Evolutionary conservation across 1,140 invertebrate genomes (phyloP), one percentile per base, ranked within the genome.

Genomic region (Polyergus mexicanus): DNA sequence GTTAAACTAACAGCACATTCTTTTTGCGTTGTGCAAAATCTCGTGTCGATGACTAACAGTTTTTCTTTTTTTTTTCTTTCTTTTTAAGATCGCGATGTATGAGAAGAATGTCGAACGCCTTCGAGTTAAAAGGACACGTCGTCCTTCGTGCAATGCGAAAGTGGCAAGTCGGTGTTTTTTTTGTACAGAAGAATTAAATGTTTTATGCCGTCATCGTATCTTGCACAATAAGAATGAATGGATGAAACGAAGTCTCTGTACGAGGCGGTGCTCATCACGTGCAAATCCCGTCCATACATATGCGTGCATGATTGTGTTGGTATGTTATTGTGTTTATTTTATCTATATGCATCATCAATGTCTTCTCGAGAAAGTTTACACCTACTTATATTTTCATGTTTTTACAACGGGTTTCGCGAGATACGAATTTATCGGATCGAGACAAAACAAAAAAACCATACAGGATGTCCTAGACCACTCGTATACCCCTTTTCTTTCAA

Each of bases 181-280:
- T 72, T 47, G 35, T 7, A 38, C 10, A 81, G 51, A 81, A 56
- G 68, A 74, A 83, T 83, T 28, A 44, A 22, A 41, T n/a, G 51
- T 22, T 74, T 38, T 35, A 58, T 41, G 28, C 41, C 68, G 25
- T 83, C 66, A 47, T 72, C 19, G 38, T 58, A 51, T 35, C 16
- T 35, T 47, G 72, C 56, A 71, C 63, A 76, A 76, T 77, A 63
- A 81, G 54, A 74, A 76, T 86, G 78, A 85, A 85, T 85, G 84
- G 76, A 65, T 63, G 71, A 63, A 68, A 80, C 68, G 86, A 54
- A 69, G 13, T 54, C 68, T 16, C 16, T 51, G 16, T 35, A 22
- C 32, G 76, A 68, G 56, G 76, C 58, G 71, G 75, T 65, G 54
- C 80, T 56, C 85, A 51, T 76, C 68, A 65, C 44, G 56, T 65